These are phyloP conservation scores for Bubo blakistoni DNA, from an alignment of 2,113 vertebrate genomes.

Conservation along the genomic window DNA sequence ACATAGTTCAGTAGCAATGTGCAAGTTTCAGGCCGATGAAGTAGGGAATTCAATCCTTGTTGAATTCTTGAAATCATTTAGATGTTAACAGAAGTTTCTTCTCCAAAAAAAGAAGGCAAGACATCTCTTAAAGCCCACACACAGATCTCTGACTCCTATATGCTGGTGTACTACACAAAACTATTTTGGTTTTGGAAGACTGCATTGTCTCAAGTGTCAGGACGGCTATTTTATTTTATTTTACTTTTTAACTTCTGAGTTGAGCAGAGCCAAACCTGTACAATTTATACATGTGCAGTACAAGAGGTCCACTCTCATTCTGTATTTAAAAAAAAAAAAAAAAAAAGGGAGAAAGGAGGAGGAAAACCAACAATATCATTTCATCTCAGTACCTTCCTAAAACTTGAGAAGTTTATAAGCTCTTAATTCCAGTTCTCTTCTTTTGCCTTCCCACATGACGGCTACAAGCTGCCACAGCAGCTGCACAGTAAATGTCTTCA, in stretches of 20 bases:
- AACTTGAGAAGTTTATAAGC: conserved; percentile 29
- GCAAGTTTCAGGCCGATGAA: not conserved
- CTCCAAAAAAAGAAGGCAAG: conserved; percentile 44
- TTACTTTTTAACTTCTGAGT: not conserved
- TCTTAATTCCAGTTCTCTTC: not conserved
- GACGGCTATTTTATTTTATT: not conserved
- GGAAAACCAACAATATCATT: not conserved
- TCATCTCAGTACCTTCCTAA: conserved; percentile 41
- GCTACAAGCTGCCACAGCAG: conserved; percentile 47
- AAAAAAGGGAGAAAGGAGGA: not conserved
- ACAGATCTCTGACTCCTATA: conserved; percentile 42
- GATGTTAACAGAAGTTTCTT: conserved; percentile 54
- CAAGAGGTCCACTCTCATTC: conserved; percentile 19
- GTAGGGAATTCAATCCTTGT: conserved; percentile 17
- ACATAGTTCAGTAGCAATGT: not conserved
- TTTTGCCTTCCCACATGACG: conserved; percentile 12
- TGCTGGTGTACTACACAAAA: not conserved
- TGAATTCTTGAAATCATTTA: conserved; percentile 57
- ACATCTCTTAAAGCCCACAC: conserved; percentile 17
- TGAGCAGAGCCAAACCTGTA: conserved; percentile 4
- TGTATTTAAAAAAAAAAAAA: not conserved
- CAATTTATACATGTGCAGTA: not conserved
- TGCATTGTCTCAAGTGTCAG: conserved; percentile 30
- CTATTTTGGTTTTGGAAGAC: conserved; percentile 57
- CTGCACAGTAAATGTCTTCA: conserved; percentile 17